phyloP scores from a whole-genome alignment of 2,113 vertebrate genomes.

The Engystomops pustulosus region DNA sequence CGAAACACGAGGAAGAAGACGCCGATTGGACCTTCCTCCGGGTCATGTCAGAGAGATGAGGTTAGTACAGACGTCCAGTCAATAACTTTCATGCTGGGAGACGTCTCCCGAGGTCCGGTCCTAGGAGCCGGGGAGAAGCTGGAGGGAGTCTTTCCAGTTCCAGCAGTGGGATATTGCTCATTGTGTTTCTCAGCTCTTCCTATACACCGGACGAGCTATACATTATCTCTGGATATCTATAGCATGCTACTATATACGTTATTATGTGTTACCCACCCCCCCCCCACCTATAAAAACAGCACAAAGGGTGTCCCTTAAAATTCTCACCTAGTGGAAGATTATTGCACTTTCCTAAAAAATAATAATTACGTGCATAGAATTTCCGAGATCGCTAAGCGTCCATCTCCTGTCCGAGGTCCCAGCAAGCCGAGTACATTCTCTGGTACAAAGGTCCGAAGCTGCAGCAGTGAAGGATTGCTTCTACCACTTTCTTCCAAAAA shows the following conservation, averaged over 20 bases:
- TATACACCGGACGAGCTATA: constrained; percentile 43
- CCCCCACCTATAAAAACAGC: constrained; percentile 12
- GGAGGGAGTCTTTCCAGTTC: constrained; percentile 23
- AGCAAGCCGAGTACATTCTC: neutral
- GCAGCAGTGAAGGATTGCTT: no score
- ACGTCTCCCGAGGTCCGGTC: neutral
- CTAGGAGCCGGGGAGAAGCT: constrained; percentile 12
- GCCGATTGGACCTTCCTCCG: constrained; percentile 39
- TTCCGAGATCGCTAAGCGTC: neutral
- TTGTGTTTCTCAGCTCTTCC: constrained; percentile 28
- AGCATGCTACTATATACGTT: constrained; percentile 47
- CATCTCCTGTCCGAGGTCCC: neutral
- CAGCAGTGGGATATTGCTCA: constrained; percentile 53
- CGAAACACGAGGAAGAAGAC: constrained; percentile 20
- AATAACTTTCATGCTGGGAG: constrained; percentile 51
- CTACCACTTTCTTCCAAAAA: no score
- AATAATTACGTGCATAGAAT: constrained; percentile 35
- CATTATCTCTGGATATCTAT: constrained; percentile 26
- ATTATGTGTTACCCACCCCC: no score
- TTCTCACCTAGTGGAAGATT: constrained; percentile 37
- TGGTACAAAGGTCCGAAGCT: neutral
- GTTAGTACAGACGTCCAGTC: constrained; percentile 53
- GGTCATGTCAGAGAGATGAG: constrained; percentile 29
- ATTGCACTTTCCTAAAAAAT: constrained; percentile 53
- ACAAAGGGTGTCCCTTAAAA: constrained; percentile 10